Evolutionary conservation across 1,140 invertebrate genomes (phyloP).

Genomic region (Homalodisca vitripennis): DNA sequence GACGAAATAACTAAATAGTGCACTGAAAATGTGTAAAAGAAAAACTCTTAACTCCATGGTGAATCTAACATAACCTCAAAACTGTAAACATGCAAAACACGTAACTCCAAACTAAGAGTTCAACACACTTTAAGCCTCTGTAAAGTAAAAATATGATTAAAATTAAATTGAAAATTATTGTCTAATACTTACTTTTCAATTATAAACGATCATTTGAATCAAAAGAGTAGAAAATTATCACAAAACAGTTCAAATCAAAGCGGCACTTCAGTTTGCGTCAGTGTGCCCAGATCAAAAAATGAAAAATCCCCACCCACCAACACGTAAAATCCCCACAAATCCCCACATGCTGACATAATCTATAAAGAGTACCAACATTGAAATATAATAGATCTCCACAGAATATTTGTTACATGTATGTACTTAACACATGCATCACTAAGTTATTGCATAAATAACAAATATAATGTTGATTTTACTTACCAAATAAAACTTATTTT

Average conservation of each 20-base stretch:
- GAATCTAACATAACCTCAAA: constrained; percentile 6
- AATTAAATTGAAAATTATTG: background rate
- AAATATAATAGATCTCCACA: too few relatives aligned
- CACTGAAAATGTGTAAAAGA: too few relatives aligned
- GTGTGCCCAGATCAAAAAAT: constrained; percentile 19
- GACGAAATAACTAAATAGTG: too few relatives aligned
- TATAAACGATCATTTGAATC: constrained; percentile 2
- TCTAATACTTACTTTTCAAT: constrained; percentile 20
- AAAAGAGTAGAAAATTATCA: background rate
- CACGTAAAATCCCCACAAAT: too few relatives aligned
- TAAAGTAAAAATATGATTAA: background rate
- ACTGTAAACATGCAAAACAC: constrained; percentile 16
- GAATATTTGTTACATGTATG: too few relatives aligned
- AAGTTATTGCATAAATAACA: too few relatives aligned
- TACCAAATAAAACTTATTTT: too few relatives aligned
- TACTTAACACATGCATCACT: too few relatives aligned
- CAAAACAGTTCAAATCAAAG: background rate
- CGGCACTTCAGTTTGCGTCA: background rate
- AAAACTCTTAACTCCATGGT: constrained; percentile 20
- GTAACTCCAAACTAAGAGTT: constrained; percentile 12
- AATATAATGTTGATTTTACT: too few relatives aligned
- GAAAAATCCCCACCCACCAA: too few relatives aligned
- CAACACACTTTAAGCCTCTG: background rate
- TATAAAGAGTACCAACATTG: too few relatives aligned
- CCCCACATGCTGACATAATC: too few relatives aligned